These are phyloP conservation scores for Drosophila macrospina DNA, from an alignment of 2,888 invertebrate species.

Conservation along the genomic window DNA sequence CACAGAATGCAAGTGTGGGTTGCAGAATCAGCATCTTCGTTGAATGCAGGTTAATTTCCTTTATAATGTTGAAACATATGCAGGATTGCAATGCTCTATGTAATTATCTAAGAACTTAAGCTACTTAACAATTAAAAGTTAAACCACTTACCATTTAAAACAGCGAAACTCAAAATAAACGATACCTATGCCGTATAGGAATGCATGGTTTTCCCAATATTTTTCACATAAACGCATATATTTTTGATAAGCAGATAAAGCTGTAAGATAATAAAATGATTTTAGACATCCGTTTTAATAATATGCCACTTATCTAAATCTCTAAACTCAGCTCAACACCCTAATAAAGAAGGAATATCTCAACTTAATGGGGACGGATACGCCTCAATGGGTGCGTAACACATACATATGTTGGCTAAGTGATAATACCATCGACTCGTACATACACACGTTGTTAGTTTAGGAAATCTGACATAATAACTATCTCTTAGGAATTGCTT, in stretches of 20 bases:
- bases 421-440: background rate
- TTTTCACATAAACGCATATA: slow-evolving; percentile 92
- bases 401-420: background rate
- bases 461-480: background rate
- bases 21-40: too few relatives aligned
- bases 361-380: too few relatives aligned
- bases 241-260: slow-evolving; percentile 98
- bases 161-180: slow-evolving; percentile 98
- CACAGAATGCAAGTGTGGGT: too few relatives aligned
- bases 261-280: slow-evolving; percentile 86
- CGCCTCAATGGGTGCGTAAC: too few relatives aligned
- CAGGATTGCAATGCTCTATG: too few relatives aligned
- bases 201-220: slow-evolving; percentile 94
- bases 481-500: slow-evolving; percentile 49
- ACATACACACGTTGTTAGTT: background rate
- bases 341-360: too few relatives aligned
- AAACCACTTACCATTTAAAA: slow-evolving; percentile 94
- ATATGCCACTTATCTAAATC: too few relatives aligned
- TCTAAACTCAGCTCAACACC: too few relatives aligned
- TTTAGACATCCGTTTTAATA: background rate
- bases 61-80: too few relatives aligned
- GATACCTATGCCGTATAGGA: slow-evolving; percentile 97
- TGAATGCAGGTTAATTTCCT: too few relatives aligned
- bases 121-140: background rate
- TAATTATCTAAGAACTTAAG: background rate